These are phyloP conservation scores for Clivina fossor DNA, from an alignment of 2,888 invertebrate species.

Conservation along the genomic window DNA sequence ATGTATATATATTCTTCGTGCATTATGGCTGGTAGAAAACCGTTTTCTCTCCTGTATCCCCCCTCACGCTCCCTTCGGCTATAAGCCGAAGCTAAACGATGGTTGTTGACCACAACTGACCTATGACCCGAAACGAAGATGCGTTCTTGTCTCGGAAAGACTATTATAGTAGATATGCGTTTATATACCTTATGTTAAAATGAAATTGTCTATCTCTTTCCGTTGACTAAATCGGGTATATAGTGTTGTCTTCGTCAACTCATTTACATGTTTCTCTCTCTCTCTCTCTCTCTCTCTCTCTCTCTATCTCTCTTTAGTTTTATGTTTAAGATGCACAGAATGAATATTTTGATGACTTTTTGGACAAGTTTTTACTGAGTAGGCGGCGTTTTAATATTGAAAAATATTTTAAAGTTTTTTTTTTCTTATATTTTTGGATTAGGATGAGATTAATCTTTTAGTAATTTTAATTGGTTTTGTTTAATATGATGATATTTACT, in stretches of 20 bases:
- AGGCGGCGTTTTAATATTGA: no score
- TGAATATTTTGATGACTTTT: no score
- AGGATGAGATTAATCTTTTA: no score
- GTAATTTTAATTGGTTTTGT: no score
- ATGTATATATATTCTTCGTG: no score
- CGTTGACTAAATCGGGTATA: background rate
- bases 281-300: background rate
- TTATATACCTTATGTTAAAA: background rate
- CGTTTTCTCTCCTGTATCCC: background rate
- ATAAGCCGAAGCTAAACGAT: background rate
- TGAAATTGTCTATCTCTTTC: background rate
- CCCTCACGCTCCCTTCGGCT: background rate
- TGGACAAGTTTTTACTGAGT: no score
- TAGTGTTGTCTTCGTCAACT: background rate
- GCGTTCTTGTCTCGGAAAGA: slow-evolving; percentile 9
- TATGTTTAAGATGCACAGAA: no score
- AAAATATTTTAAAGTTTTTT: no score
- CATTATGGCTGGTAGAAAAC: background rate
- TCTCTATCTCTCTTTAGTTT: no score
- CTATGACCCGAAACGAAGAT: slow-evolving; percentile 13
- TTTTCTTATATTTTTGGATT: no score
- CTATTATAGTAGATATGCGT: background rate
- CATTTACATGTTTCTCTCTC: background rate
- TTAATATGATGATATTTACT: no score
- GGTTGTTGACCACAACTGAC: slow-evolving; percentile 17